These are phyloP conservation scores for Harpalus rubripes DNA, from an alignment of 2,888 invertebrate species.

Conservation along the genomic window DNA sequence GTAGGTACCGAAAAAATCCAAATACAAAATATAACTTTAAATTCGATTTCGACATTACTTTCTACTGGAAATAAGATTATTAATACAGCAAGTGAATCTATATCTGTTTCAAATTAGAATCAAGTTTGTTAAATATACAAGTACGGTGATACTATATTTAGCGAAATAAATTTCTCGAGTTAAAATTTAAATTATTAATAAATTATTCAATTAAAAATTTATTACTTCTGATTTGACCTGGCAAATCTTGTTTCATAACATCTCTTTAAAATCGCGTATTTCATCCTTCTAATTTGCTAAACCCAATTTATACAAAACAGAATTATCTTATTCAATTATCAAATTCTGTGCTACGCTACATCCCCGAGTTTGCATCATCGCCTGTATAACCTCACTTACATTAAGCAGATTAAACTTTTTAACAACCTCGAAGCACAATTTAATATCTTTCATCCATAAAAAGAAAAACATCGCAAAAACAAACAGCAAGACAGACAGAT, in stretches of 20 bases:
- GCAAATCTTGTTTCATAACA: constrained; percentile 3
- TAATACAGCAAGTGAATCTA: too few relatives aligned
- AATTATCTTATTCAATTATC: constrained; percentile 46
- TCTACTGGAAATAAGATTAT: too few relatives aligned
- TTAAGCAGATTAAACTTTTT: constrained; percentile 53
- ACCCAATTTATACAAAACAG: constrained; percentile 15
- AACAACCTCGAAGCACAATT: constrained; percentile 51
- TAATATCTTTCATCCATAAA: constrained; percentile 42
- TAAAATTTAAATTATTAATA: not conserved
- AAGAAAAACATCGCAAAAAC: constrained; percentile 27
- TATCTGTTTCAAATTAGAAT: too few relatives aligned
- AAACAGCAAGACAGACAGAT: constrained; percentile 47
- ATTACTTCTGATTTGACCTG: not conserved
- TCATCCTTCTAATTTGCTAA: constrained; percentile 28
- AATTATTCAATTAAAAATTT: not conserved
- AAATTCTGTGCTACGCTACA: not conserved
- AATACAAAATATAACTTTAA: too few relatives aligned
- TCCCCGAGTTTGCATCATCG: constrained; percentile 9
- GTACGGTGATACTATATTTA: too few relatives aligned
- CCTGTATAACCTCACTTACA: constrained; percentile 28
- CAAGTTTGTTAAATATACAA: too few relatives aligned
- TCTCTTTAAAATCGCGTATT: not conserved
- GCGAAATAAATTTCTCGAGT: not conserved
- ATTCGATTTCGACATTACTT: too few relatives aligned
- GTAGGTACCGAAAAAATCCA: too few relatives aligned